These are phyloP conservation scores for Aphelocoma californica DNA, from an alignment of 2,797 vertebrate species.

Conservation along the genomic window DNA sequence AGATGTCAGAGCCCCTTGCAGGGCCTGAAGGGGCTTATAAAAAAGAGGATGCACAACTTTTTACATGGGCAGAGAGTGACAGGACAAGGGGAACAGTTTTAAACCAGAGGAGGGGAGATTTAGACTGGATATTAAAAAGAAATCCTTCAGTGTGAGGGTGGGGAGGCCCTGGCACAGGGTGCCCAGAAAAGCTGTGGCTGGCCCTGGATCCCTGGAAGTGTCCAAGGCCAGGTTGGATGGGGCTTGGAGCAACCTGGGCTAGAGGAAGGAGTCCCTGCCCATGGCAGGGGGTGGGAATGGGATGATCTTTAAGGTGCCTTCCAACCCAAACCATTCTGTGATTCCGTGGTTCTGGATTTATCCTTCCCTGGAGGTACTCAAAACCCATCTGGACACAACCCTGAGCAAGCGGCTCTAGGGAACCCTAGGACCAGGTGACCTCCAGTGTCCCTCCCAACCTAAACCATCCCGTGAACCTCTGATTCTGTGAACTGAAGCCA, in stretches of 20 bases:
- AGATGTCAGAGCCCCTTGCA: not conserved
- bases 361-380: not conserved
- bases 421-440: not conserved
- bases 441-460: not conserved
- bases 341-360: not conserved
- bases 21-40: fast-evolving
- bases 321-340: not conserved
- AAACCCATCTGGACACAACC: not conserved
- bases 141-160: fast-evolving
- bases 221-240: fast-evolving
- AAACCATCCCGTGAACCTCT: not conserved
- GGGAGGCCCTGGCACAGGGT: fast-evolving
- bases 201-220: not conserved
- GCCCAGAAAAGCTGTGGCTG: not conserved
- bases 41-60: not conserved
- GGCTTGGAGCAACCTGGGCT: fast-evolving
- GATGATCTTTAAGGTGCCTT: not conserved
- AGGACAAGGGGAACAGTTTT: not conserved
- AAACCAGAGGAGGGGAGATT: not conserved
- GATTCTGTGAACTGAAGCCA: not conserved
- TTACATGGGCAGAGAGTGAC: no score
- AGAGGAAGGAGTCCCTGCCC: not conserved
- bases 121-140: not conserved
- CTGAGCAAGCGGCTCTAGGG: not conserved
- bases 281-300: fast-evolving